A percentile compares a stretch with the other conserved stretches of the same genome.
phyloP scores from a whole-genome alignment of 1,140 invertebrate genomes.

The Hirudo medicinalis region DNA sequence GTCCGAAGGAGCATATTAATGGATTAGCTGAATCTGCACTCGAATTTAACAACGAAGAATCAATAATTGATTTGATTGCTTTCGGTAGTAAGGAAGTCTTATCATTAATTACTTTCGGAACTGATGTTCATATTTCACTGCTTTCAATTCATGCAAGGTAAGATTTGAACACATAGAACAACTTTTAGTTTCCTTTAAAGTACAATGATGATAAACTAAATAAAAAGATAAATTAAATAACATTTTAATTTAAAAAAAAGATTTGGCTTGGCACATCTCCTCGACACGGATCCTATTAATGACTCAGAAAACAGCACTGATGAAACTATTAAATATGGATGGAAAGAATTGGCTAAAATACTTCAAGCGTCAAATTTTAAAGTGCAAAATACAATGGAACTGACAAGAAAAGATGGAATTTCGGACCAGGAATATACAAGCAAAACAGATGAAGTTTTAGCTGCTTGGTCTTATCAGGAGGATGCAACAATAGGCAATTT shows the following conservation, averaged over 20 bases:
- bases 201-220: not conserved
- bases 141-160: slow-evolving; percentile 43
- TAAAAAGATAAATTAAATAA: not conserved
- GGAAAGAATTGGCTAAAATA: slow-evolving; percentile 64
- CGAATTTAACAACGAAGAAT: slow-evolving; percentile 50
- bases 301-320: slow-evolving; percentile 53
- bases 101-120: slow-evolving; percentile 39
- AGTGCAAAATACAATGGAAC: slow-evolving; percentile 43
- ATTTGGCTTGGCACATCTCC: slow-evolving; percentile 1
- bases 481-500: slow-evolving; percentile 42
- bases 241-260: not conserved
- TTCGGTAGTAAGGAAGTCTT: slow-evolving; percentile 49
- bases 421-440: slow-evolving; percentile 26
- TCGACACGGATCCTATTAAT: slow-evolving; percentile 25
- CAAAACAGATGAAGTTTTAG: slow-evolving; percentile 43
- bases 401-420: slow-evolving; percentile 24
- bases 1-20: slow-evolving; percentile 49
- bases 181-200: not conserved
- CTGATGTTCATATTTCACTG: slow-evolving; percentile 45
- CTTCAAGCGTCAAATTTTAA: slow-evolving; percentile 49
- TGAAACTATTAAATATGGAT: slow-evolving; percentile 65
- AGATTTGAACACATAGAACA: not conserved
- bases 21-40: slow-evolving; percentile 33
- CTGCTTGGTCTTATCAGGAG: slow-evolving; percentile 41
- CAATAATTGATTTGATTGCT: slow-evolving; percentile 55